phyloP scores from a whole-genome alignment of 1,140 invertebrate species.

The Lysiphlebus fabarum region DNA sequence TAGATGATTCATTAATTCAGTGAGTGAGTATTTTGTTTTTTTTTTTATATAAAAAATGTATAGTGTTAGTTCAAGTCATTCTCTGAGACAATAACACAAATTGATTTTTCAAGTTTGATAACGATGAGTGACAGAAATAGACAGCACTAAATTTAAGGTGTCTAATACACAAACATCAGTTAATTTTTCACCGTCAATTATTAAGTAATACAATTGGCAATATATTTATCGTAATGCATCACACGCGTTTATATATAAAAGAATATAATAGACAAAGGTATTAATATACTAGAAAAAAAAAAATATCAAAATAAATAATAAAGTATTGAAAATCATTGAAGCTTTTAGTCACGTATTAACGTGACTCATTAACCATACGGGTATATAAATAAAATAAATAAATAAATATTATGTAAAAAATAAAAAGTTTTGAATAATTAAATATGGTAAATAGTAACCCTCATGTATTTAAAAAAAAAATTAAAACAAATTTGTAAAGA shows the following conservation, averaged over 20 bases:
- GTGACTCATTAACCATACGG: no score
- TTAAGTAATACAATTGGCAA: background rate
- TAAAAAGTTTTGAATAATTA: no score
- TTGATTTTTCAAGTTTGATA: constrained; percentile 7
- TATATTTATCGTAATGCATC: constrained; percentile 33
- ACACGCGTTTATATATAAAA: constrained; percentile 38
- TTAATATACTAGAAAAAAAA: background rate
- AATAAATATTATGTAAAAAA: no score
- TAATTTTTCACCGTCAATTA: background rate
- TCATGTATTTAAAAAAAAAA: no score
- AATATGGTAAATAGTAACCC: no score
- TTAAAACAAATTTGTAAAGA: no score
- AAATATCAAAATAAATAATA: constrained; percentile 5
- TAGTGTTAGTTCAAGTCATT: constrained; percentile 1
- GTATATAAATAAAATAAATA: no score
- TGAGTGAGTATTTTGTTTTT: background rate
- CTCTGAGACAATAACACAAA: constrained; percentile 2
- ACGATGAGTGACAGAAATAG: constrained; percentile 11
- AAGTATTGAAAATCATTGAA: constrained; percentile 26
- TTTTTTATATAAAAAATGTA: no score
- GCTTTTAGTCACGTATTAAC: background rate
- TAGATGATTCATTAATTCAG: constrained; percentile 1
- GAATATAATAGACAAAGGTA: constrained; percentile 34
- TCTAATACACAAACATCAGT: constrained; percentile 3
- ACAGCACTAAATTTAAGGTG: background rate